These are phyloP conservation scores for Chiroxiphia lanceolata DNA, from an alignment of 2,797 vertebrate species.

Conservation along the genomic window DNA sequence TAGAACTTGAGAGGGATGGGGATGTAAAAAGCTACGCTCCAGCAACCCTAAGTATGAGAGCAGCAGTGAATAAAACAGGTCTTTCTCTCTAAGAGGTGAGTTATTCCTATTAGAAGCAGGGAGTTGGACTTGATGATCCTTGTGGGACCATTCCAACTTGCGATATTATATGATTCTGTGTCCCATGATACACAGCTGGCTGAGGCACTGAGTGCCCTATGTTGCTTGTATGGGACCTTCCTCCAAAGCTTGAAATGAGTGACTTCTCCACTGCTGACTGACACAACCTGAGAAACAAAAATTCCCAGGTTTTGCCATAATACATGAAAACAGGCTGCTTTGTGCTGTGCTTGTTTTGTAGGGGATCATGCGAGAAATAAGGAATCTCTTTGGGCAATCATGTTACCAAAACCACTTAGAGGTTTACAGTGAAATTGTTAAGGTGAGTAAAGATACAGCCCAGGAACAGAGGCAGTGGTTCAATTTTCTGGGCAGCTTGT, in stretches of 20 bases:
- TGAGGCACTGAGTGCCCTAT: neutral
- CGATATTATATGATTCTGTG: neutral
- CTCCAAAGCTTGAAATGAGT: neutral
- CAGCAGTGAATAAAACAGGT: neutral
- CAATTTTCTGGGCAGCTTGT: neutral
- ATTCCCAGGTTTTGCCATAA: neutral
- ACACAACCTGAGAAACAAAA: neutral
- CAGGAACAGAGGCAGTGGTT: neutral
- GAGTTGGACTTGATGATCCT: neutral
- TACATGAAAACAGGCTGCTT: neutral
- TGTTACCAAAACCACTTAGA: accelerated
- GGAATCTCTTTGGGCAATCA: neutral
- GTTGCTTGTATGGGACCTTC: neutral
- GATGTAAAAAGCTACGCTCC: neutral
- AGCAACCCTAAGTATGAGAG: neutral
- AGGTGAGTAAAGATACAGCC: neutral
- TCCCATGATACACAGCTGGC: neutral
- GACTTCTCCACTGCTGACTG: neutral
- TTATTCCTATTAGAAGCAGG: neutral
- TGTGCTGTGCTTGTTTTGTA: neutral
- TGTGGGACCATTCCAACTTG: neutral
- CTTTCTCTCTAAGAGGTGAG: neutral
- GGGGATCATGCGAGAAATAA: neutral
- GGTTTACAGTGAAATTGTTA: neutral
- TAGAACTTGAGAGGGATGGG: neutral